Evolutionary conservation across 2,888 invertebrate genomes (phyloP), one percentile per base, ranked within the genome.

Genomic region (Uloborus plumipes): DNA sequence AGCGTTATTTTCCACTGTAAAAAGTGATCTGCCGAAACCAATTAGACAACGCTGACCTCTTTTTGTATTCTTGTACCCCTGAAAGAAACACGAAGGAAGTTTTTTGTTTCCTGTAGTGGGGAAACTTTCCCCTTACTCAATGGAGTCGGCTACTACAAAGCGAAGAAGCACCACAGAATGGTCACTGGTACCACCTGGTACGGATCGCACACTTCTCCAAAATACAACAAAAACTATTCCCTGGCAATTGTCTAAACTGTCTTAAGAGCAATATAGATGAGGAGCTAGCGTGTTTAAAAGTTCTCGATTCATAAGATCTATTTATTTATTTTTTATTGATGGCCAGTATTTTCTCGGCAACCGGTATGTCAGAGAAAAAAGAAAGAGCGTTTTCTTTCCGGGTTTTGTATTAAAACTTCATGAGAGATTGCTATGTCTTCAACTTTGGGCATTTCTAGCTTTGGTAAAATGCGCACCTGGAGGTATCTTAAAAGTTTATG

Each of bases 231-330:
- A 71, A 78, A 64, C 16, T 26, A 75, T 65, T 59, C 70, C 55
- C 16, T 50, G 64, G 66, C 77, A 58, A 70, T 77, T 78, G 78
- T 78, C 78, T 71, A 65, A 78, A 66, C 78, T 78, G 78, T 78
- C 78, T 78, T 55, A 49, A 58, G 78, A 71, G 78, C 71, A 58
- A 65, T 78, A 78, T 78, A 78, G 78, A 78, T 78, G 78, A 64
- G 78, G 55, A 61, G n/a, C 71, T 78, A 22, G 78, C 78, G 78
- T 78, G 78, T 26, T 70, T 49, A 64, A 77, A 75, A 66, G 66
- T 77, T 66, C 64, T 77, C 77, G 53, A 67, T 75, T 69, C 71
- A n/a, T 22, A n/a, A 70, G 70, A 77, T 77, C 71, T 78, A 78
- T 64, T 77, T 77, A 39, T 74, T 74, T 74, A 26, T 55, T 55